These are phyloP conservation scores for Mantis religiosa DNA, from an alignment of 2,888 invertebrate genomes.

Conservation along the genomic window DNA sequence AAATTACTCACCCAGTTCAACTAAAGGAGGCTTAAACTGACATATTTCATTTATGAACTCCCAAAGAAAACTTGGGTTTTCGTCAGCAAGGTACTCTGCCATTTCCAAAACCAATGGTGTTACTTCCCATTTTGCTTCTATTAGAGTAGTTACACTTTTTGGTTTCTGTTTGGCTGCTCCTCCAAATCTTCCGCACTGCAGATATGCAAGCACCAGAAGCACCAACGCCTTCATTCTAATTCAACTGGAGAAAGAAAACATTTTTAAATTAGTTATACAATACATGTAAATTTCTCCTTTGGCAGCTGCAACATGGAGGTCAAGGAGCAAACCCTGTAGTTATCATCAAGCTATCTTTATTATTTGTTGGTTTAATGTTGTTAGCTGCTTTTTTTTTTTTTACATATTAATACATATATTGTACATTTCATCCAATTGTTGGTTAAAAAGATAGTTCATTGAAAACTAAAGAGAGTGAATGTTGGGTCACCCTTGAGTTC, in stretches of 20 bases:
- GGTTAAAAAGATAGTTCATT: no score
- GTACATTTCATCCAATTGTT: no score
- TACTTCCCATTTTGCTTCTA: slow-evolving; percentile 92
- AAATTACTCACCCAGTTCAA: slow-evolving; percentile 54
- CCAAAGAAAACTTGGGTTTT: slow-evolving; percentile 79
- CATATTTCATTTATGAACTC: slow-evolving; percentile 70
- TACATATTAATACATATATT: no score
- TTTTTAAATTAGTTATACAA: no score
- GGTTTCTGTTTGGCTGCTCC: slow-evolving; percentile 47
- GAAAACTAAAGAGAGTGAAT: no score
- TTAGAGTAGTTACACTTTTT: slow-evolving; percentile 79
- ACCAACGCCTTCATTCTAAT: neutral
- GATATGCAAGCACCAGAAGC: neutral
- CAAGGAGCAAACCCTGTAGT: no score
- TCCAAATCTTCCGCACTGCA: neutral
- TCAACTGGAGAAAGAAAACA: neutral
- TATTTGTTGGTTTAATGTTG: no score
- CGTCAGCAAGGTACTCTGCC: slow-evolving; percentile 79
- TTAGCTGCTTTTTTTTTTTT: no score
- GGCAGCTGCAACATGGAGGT: no score
- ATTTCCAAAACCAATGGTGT: slow-evolving; percentile 89
- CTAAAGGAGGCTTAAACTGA: slow-evolving; percentile 56
- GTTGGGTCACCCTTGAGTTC: no score
- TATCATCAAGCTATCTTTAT: no score
- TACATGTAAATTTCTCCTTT: no score